Evolutionary conservation across 2,888 invertebrate genomes (phyloP), one percentile per base, ranked within the genome.

Genomic region (Eupithecia dodoneata): DNA sequence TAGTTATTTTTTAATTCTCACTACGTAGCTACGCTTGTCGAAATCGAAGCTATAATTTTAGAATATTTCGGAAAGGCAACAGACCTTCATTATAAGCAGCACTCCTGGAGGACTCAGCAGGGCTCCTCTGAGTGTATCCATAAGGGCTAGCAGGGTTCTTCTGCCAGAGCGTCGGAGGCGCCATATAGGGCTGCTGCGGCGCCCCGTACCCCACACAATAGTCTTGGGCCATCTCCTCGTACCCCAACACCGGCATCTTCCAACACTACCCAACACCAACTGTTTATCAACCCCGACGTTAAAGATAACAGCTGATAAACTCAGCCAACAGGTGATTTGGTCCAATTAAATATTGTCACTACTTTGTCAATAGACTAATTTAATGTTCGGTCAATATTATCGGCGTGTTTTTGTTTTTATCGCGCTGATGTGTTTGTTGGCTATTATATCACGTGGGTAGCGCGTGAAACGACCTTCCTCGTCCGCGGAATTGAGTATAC

Each of bases 191-290:
- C 67, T 89, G 83, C 66, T 86, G 77, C 63, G 88, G 81, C 47
- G 82, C 86, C 9, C 44, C 67, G 84, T 90, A 94, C 76, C 90
- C 89, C 89, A 90, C 85, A 83, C 90, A 92, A 83, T 91, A 82
- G 81, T 94, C 93, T 86, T 93, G 93, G 71, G 90, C 83, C 89
- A 93, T 90, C 87, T 87, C 90, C 77, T 91, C 92, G 91, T 86
- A 90, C 41, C 93, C 92, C 75, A 93, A 88, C 87, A 91, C 93
- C 84, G 94, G 94, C 94, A 95, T 95, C 84, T 92, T 94, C 89
- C 82, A 82, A 85, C 81, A 79, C 84, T 82, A 81, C 82, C 85
- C 86, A 86, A 90, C 82, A 82, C 82, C 85, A 84, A 88, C 84
- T 86, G 84, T 87, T 86, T 87, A 86, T 85, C 84, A 85, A 83